Base-by-base conservation (phyloP, 2,888 invertebrate genomes). In the Pedicia rivosa region DNA sequence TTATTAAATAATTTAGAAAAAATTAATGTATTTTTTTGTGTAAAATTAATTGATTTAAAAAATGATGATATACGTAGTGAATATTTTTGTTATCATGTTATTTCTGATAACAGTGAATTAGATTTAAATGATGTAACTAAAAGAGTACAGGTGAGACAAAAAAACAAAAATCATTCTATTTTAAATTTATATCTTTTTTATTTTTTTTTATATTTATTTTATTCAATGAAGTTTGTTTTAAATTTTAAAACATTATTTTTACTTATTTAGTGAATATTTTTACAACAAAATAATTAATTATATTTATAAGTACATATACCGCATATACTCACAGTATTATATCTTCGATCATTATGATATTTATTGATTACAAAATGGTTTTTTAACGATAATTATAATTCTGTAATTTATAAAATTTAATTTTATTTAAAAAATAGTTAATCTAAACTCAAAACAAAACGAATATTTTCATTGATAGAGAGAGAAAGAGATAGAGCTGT, bases 11-110 rank as follows among this genome's bases (percentile, higher is more conserved):
- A 36, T 36, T 29, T 36, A 15, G 36, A 36, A 9, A 36, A 36
- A 36, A 36, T 36, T 29, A 14, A 24, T 29, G 29, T 36, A n/a
- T 20, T 36, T 12, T 36, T 36, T 22, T 28, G 36, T 36, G 24
- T 20, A 6, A 36, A 36, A 29, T 29, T 36, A 13, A 24, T 22
- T 10, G 28, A 36, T 20, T 29, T 15, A 10, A 15, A 13, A 16
- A 36, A 22, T 36, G 17, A 20, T 28, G 14, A 25, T 25, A 24
- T 17, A 15, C 10, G 24, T n/a, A 25, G 26, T 12, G 35, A 35
- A 13, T 12, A 20, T 32, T 13, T 32, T 5, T 13, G 19, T n/a
- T 25, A 35, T 16, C 35, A 25, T 26, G 12, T 32, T 13, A 20
- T 20, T 20, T 15, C 15, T 17, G 25, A 25, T 25, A 25, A 26